phyloP scores from a whole-genome alignment of 2,888 invertebrate species.

The Apamea anceps region DNA sequence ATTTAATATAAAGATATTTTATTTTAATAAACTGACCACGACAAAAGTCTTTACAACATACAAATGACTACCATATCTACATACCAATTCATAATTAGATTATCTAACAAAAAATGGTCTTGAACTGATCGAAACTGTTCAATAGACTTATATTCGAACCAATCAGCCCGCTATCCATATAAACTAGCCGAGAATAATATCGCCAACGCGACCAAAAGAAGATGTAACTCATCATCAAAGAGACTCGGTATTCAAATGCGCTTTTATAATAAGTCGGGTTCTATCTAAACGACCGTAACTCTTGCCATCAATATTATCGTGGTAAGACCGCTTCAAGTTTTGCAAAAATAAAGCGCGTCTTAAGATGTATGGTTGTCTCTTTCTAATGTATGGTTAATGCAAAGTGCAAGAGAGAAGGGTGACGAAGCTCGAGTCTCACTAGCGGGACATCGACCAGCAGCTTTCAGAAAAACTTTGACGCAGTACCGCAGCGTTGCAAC shows the following conservation, averaged over 20 bases:
- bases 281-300: slow-evolving; percentile 82
- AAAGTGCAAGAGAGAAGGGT: slow-evolving; percentile 76
- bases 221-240: slow-evolving; percentile 61
- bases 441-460: slow-evolving; percentile 90
- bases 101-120: slow-evolving; percentile 65
- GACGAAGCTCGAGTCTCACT: slow-evolving; percentile 83
- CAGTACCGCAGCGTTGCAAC: slow-evolving; percentile 77
- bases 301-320: slow-evolving; percentile 83
- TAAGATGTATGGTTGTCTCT: slow-evolving; percentile 75
- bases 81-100: slow-evolving; percentile 67
- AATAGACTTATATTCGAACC: slow-evolving; percentile 77
- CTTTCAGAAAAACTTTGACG: slow-evolving; percentile 88
- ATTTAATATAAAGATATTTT: neutral
- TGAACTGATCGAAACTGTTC: slow-evolving; percentile 73
- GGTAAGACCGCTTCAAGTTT: slow-evolving; percentile 86
- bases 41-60: slow-evolving; percentile 26
- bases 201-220: slow-evolving; percentile 72
- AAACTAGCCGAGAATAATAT: slow-evolving; percentile 76
- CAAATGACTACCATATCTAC: slow-evolving; percentile 47
- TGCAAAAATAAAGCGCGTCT: slow-evolving; percentile 80
- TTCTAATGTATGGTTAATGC: slow-evolving; percentile 72
- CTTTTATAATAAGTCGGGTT: slow-evolving; percentile 78
- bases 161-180: slow-evolving; percentile 78
- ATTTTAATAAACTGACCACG: slow-evolving; percentile 1
- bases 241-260: slow-evolving; percentile 55